Base-by-base conservation (phyloP, 1,140 invertebrate genomes). In the Euwallacea fornicatus region DNA sequence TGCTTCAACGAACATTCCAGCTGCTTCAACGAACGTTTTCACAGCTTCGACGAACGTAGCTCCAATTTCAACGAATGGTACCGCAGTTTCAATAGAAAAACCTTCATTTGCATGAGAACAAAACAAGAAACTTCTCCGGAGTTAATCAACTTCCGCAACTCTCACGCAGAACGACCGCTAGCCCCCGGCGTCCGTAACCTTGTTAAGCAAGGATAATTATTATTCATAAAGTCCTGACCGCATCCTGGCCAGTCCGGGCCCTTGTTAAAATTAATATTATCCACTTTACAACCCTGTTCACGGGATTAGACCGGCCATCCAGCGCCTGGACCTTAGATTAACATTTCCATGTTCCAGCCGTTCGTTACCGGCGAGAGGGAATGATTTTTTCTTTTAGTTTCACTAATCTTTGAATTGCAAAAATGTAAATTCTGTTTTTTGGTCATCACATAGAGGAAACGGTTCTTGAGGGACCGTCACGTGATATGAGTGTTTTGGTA, bases 151-250 rank as follows among this genome's bases (percentile, higher is more conserved):
- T 66, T 66, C 64, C 64, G 64, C 64, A 66, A 66, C 43, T 63
- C 47, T 50, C 46, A 50, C 46, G 64, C 64, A 66, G 42, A 58
- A 55, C 13, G 16, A 60, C 66, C 66, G 50, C 67, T 63, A 66
- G 75, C 72, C 75, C 68, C 71, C 71, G 59, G 67, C 58, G 70
- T 71, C 74, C 75, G 75, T 70, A 76, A 75, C 77, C 76, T 78
- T 78, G 78, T 78, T 78, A 76, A 71, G 78, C 76, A 78, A 78
- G 75, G 75, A 75, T 78, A 79, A 78, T 79, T 79, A 79, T 79
- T 79, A 79, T 79, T 79, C 78, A 79, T 79, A 78, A 79, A 77
- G 63, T 72, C 73, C 72, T 72, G 73, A 77, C 75, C 78, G 69
- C 67, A 71, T 65, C 69, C 73, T 74, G 75, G 76, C 77, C 75